phyloP scores from a whole-genome alignment of 2,888 invertebrate genomes.

The Epinotia ramella region DNA sequence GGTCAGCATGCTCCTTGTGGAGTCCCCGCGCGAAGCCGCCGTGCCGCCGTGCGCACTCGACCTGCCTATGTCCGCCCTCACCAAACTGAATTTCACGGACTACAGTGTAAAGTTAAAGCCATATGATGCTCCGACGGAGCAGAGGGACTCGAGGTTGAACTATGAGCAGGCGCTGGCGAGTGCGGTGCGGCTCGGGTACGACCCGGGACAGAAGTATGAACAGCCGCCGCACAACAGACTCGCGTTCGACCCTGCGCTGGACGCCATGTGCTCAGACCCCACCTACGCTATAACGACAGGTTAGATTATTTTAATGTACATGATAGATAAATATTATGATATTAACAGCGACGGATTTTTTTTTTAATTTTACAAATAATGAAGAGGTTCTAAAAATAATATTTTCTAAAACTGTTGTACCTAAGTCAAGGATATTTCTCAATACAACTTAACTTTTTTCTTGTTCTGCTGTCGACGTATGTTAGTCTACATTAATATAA shows the following conservation, averaged over 20 bases:
- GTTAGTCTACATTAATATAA: no score
- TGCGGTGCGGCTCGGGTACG: slow-evolving; percentile 73
- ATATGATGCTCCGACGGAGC: slow-evolving; percentile 63
- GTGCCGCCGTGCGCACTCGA: slow-evolving; percentile 83
- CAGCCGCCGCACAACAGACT: slow-evolving; percentile 64
- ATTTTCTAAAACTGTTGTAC: background rate
- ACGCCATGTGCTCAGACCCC: slow-evolving; percentile 71
- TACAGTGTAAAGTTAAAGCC: slow-evolving; percentile 80
- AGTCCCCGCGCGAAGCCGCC: slow-evolving; percentile 90
- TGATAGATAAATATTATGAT: background rate
- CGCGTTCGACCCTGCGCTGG: slow-evolving; percentile 71
- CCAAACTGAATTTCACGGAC: slow-evolving; percentile 80
- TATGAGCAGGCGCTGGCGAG: slow-evolving; percentile 75
- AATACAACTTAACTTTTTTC: no score
- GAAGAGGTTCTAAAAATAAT: background rate
- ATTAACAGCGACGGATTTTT: background rate
- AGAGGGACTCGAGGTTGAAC: slow-evolving; percentile 65
- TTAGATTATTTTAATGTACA: slow-evolving; percentile 51
- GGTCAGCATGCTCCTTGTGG: slow-evolving; percentile 89
- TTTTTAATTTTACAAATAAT: background rate
- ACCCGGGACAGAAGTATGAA: slow-evolving; percentile 71
- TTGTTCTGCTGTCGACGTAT: no score
- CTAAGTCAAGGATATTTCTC: no score
- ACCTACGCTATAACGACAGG: slow-evolving; percentile 74
- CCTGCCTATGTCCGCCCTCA: slow-evolving; percentile 78